Percentiles rank a stretch among this genome's conserved stretches.
Conservation (phyloP, 2,797 vertebrate genomes). For the Lycodopsis pacificus region DNA sequence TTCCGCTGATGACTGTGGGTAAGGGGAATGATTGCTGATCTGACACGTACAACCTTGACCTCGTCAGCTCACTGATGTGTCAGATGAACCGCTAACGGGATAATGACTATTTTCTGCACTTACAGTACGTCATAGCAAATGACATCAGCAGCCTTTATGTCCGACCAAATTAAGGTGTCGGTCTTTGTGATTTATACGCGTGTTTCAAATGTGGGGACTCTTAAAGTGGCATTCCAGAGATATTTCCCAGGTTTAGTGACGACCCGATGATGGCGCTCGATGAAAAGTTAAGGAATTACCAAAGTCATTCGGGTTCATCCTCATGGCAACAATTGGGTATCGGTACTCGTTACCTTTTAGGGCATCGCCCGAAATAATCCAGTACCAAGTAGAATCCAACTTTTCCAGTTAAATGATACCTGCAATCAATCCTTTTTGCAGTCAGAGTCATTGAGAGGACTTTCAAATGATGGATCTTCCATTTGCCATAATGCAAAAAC, state of each 20-base stretch:
- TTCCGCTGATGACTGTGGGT: background rate
- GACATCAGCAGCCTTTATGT: background rate
- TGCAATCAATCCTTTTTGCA: too few relatives aligned
- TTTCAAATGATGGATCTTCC: background rate
- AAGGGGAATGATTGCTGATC: conserved; percentile 2
- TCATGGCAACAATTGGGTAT: background rate
- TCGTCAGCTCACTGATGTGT: conserved; percentile 12
- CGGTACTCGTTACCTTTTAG: background rate
- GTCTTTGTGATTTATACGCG: background rate
- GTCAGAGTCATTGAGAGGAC: too few relatives aligned
- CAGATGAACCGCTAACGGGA: background rate
- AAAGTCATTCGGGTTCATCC: background rate
- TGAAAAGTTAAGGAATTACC: background rate
- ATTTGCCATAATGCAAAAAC: background rate
- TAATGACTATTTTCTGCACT: background rate
- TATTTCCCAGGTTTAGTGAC: background rate
- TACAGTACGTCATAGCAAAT: background rate
- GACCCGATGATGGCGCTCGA: background rate
- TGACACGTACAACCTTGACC: conserved; percentile 23
- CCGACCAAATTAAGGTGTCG: background rate
- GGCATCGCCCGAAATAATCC: too few relatives aligned
- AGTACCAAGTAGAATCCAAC: background rate
- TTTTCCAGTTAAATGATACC: background rate
- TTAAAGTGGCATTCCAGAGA: background rate
- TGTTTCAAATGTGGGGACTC: background rate